Conservation (phyloP, 2,888 invertebrate genomes). For the Caenorhabditis sinica region DNA sequence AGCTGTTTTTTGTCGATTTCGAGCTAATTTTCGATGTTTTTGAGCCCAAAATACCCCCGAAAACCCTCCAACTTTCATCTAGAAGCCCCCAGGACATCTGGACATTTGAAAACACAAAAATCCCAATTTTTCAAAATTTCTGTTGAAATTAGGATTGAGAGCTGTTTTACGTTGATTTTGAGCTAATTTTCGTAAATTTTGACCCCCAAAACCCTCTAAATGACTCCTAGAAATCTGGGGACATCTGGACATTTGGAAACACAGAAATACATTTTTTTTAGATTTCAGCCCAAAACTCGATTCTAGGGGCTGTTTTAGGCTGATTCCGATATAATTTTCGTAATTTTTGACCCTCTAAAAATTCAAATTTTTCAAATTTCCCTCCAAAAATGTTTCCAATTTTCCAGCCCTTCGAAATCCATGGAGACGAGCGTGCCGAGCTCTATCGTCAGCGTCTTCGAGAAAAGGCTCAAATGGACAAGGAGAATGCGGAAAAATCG, state of each 20-base stretch:
- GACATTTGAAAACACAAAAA: background rate
- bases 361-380: background rate
- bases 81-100: too few relatives aligned
- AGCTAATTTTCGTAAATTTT: background rate
- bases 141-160: too few relatives aligned
- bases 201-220: too few relatives aligned
- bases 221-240: too few relatives aligned
- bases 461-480: background rate
- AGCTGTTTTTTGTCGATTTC: too few relatives aligned
- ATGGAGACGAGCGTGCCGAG: slow-evolving; percentile 1
- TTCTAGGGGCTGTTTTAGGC: too few relatives aligned
- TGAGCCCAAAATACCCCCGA: too few relatives aligned
- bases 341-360: background rate
- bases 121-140: background rate
- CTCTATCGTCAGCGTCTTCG: background rate
- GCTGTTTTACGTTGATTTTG: too few relatives aligned
- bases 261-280: too few relatives aligned
- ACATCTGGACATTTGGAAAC: too few relatives aligned
- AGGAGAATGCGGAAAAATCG: background rate
- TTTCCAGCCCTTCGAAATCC: slow-evolving; percentile 16
- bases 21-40: background rate
- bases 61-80: too few relatives aligned
- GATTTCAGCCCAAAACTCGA: too few relatives aligned
- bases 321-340: background rate
- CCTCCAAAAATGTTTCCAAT: background rate